Base-by-base conservation (phyloP, 2,888 invertebrate species). In the Machimus atricapillus region DNA sequence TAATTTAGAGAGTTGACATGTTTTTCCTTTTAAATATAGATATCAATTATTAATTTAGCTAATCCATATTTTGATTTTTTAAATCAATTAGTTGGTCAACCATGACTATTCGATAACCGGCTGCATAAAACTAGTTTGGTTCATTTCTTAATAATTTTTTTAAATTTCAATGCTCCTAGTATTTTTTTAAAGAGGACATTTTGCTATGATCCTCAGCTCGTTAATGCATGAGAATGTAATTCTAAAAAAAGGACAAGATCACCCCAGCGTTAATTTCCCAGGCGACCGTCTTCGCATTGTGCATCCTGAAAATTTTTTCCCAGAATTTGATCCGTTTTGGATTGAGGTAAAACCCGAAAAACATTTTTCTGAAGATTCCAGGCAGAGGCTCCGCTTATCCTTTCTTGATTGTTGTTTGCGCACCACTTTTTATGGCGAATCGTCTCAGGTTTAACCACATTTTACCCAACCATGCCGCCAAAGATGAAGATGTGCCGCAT, bases 271-370 rank as follows among this genome's bases (percentile, higher is more conserved):
- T 1, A 23, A 27, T 66, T 27, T 66, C 66, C 31, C 31, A 27
- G 23, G 56, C 52, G 46, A 27, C 78, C 43, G 27, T 46, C 27
- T 79, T 79, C 46, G 23, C 31, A 31, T 79, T 31, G 43, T 46
- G 31, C 23, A n/a, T 52, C 79, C 52, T 79, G 52, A 78, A 43
- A 78, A 46, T 14, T 79, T 79, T 46, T 79, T 79, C 79, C 43
- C 27, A 79, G 79, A 79, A 79, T 52, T 79, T 79, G 79, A 79
- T 79, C 79, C 79, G 79, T 79, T 79, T 52, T 52, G 79, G 43
- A 79, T 52, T 46, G 52, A 79, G 79, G 27, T 52, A 66, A 66
- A 66, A 66, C 40, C 79, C 23, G 79, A 52, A 79, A 52, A 79
- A 79, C 52, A 79, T 52, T 79, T 79, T 52, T 19, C 16, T 52